Evolutionary conservation across 2,888 invertebrate genomes (phyloP).

Genomic region (Leptinotarsa juncta): DNA sequence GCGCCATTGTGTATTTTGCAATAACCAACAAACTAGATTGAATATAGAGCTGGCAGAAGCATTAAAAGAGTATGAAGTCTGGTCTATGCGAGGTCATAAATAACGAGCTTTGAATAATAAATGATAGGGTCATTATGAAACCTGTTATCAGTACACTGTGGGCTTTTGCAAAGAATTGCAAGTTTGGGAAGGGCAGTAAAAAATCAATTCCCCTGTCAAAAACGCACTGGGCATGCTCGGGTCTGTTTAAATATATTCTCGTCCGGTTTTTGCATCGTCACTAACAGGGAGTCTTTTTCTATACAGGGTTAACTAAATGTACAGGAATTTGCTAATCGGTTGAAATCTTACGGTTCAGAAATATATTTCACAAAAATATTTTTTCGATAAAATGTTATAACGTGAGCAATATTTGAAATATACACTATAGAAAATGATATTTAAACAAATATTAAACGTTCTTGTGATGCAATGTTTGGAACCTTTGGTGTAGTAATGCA

Average conservation of each 20-base stretch:
- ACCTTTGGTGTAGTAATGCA: too few species aligned
- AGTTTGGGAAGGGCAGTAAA: slow-evolving; percentile 60
- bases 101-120: slow-evolving; percentile 56
- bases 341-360: neutral
- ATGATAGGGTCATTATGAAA: slow-evolving; percentile 58
- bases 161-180: slow-evolving; percentile 60
- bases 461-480: too few species aligned
- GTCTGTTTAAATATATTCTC: slow-evolving; percentile 52
- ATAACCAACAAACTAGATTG: slow-evolving; percentile 44
- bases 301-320: slow-evolving; percentile 1
- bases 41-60: slow-evolving; percentile 44
- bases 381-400: too few species aligned
- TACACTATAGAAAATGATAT: too few species aligned
- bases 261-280: slow-evolving; percentile 47
- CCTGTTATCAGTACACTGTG: slow-evolving; percentile 57
- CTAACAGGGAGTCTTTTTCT: slow-evolving; percentile 24
- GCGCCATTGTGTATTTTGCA: slow-evolving; percentile 41
- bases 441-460: too few species aligned
- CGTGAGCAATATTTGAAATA: too few species aligned
- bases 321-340: neutral
- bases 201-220: slow-evolving; percentile 57
- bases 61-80: slow-evolving; percentile 48
- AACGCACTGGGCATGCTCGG: slow-evolving; percentile 55
- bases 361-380: neutral
- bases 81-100: slow-evolving; percentile 54